Base-by-base conservation (phyloP, 2,888 invertebrate species). In the Hypolimnas misippus region DNA sequence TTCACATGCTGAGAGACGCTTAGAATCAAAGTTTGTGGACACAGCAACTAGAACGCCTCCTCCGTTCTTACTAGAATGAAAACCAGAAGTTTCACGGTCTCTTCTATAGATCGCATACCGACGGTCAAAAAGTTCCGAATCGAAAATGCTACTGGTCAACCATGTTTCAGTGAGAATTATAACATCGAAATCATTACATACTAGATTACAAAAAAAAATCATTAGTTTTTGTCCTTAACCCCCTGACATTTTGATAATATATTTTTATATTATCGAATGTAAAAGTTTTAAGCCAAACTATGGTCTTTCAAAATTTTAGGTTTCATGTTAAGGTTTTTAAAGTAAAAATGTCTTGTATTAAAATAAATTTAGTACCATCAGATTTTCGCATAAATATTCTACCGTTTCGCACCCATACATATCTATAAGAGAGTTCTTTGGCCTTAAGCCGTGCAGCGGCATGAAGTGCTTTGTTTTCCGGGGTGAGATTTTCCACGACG, bases 361-460 rank as follows among this genome's bases (percentile, higher is more conserved):
- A 44, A 1, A 65, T 56, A 2, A 51, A 58, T 19, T 61, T 54
- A 17, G 59, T 17, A 12, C 19, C 19, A 50, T 68, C 67, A 21
- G 62, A 42, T 46, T 68, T 72, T 7, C 66, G 50, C 35, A 60
- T 65, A 53, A 61, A 64, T n/a, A 67, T 68, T 5, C 70, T 58
- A 0, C 74, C 75, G 50, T 70, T 68, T 0, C 73, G 69, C 2
- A 76, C 57, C 73, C 73, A 74, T 1, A 73, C 69, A 25, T 3
- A 25, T 53, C 70, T 70, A 33, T 72, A 74, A 0, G 46, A 51
- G 0, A 68, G n/a, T n/a, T n/a, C n/a, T n/a, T n/a, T n/a, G n/a
- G n/a, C n/a, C n/a, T n/a, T n/a, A n/a, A n/a, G n/a, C n/a, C 74
- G 53, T 5, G 73, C 69, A 8, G 72, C 72, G 10, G 75, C 76